phyloP scores from a whole-genome alignment of 2,113 vertebrate species.

The Aptenodytes forsteri region DNA sequence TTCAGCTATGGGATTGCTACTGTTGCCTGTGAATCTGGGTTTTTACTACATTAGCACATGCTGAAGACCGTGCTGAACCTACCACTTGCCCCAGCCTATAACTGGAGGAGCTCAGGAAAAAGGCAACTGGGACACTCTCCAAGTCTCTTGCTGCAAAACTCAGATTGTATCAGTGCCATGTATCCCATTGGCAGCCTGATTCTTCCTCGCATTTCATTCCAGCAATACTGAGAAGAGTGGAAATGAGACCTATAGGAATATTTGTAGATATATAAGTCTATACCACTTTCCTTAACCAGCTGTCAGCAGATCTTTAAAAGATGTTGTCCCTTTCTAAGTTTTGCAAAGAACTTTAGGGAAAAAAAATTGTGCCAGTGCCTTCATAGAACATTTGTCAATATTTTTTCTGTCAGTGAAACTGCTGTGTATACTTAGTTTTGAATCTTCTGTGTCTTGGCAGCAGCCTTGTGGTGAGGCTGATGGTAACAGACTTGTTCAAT shows the following conservation, averaged over 20 bases:
- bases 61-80: not conserved
- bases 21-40: not conserved
- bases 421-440: not conserved
- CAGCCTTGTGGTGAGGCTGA: not conserved
- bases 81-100: not conserved
- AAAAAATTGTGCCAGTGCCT: not conserved
- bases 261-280: not conserved
- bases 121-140: not conserved
- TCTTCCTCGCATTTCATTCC: not conserved
- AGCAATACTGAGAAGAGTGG: not conserved
- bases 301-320: not conserved
- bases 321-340: not conserved
- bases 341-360: not conserved
- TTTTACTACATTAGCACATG: not conserved
- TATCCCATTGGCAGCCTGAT: not conserved
- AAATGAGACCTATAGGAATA: not conserved
- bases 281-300: not conserved
- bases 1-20: not conserved
- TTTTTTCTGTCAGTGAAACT: not conserved
- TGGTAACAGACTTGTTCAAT: not conserved
- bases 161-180: not conserved
- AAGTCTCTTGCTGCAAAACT: not conserved
- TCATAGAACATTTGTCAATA: not conserved
- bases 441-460: constrained; percentile 22
- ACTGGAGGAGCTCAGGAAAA: not conserved